Evolutionary conservation across 2,888 invertebrate species (phyloP).

Genomic region (Morpho helenor): DNA sequence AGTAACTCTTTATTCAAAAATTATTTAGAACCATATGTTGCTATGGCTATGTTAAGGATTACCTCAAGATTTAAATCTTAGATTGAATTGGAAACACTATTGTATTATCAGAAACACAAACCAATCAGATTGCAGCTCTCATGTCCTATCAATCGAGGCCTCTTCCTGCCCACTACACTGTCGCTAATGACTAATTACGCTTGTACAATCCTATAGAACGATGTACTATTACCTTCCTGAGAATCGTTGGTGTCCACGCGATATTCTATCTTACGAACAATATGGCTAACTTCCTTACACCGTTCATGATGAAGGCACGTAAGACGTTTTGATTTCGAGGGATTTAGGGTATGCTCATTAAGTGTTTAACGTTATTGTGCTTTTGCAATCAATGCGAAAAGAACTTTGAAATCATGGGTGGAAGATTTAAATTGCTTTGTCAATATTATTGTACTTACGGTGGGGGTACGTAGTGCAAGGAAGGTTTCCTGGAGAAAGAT

Average conservation of each 20-base stretch:
- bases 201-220: slow-evolving; percentile 61
- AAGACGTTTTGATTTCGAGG: slow-evolving; percentile 48
- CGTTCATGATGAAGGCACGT: slow-evolving; percentile 31
- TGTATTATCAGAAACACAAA: slow-evolving; percentile 31
- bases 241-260: slow-evolving; percentile 34
- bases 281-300: slow-evolving; percentile 26
- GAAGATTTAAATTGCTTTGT: slow-evolving; percentile 30
- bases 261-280: slow-evolving; percentile 37
- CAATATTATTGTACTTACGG: slow-evolving; percentile 26
- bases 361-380: slow-evolving; percentile 61
- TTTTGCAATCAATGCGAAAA: slow-evolving; percentile 23
- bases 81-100: neutral
- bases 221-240: slow-evolving; percentile 44
- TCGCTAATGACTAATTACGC: slow-evolving; percentile 75
- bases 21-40: too few species aligned
- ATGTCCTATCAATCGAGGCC: slow-evolving; percentile 62
- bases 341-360: slow-evolving; percentile 60
- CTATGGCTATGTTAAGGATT: too few species aligned
- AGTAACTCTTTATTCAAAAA: too few species aligned
- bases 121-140: slow-evolving; percentile 41
- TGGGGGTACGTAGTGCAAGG: slow-evolving; percentile 42
- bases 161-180: slow-evolving; percentile 64
- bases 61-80: neutral
- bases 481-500: slow-evolving; percentile 63
- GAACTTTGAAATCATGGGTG: slow-evolving; percentile 18